Percentiles rank a stretch among this genome's conserved stretches.
Conservation (phyloP, 2,888 invertebrate species). For the Coenonympha glycerion region DNA sequence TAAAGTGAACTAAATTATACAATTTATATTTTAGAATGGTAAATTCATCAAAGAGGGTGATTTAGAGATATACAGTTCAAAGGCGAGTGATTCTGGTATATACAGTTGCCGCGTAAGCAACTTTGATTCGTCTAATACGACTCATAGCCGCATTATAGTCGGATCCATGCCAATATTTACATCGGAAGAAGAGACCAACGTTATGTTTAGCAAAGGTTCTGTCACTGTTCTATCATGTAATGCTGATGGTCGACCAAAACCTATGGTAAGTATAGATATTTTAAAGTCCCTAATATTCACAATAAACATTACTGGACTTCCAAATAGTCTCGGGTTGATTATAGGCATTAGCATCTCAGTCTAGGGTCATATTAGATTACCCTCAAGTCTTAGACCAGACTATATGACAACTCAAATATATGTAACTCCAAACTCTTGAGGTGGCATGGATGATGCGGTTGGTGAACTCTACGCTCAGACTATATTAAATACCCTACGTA, state of each 20-base stretch:
- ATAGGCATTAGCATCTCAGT: too few relatives aligned
- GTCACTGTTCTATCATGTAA: conserved; percentile 36
- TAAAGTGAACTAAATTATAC: background rate
- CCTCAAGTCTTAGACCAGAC: too few relatives aligned
- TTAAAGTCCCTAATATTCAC: too few relatives aligned
- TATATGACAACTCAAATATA: too few relatives aligned
- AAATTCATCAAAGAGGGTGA: conserved; percentile 28
- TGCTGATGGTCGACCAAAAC: conserved; percentile 37
- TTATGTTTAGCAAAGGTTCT: conserved; percentile 32
- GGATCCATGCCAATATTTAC: conserved; percentile 42
- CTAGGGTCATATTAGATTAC: too few relatives aligned
- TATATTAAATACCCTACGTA: too few relatives aligned
- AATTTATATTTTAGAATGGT: conserved; percentile 35
- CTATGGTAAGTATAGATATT: conserved; percentile 42
- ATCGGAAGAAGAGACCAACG: conserved; percentile 26
- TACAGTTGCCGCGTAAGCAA: conserved; percentile 49
- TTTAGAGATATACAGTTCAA: conserved; percentile 32
- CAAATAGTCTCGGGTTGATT: too few relatives aligned
- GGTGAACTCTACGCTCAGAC: too few relatives aligned
- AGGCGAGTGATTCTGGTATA: conserved; percentile 36
- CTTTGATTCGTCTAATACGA: conserved; percentile 30
- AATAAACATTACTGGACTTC: too few relatives aligned
- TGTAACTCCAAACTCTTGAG: too few relatives aligned
- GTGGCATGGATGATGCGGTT: too few relatives aligned
- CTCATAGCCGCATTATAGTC: conserved; percentile 34